Conservation (phyloP, 2,797 vertebrate species). For the Rhinella marina region DNA sequence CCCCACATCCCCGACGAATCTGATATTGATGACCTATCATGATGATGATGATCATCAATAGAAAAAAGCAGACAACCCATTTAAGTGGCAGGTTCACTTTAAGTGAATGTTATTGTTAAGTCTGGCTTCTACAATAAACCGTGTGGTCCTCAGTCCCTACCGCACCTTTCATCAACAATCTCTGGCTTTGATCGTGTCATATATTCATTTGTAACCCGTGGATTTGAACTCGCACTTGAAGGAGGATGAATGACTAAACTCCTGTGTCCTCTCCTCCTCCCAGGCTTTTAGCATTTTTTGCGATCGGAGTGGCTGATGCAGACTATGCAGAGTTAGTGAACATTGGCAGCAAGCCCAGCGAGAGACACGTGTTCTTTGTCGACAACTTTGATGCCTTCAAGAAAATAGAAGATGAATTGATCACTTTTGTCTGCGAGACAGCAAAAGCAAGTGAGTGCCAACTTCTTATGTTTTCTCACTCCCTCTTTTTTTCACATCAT, state of each 20-base stretch:
- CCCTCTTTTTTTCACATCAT: not conserved
- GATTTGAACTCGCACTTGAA: not conserved
- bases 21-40: too few relatives aligned
- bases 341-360: constrained; percentile 95
- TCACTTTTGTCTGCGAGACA: constrained; percentile 97
- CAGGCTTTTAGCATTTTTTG: constrained; percentile 95
- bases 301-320: constrained; percentile 95
- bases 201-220: not conserved
- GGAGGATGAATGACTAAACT: not conserved
- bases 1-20: too few relatives aligned
- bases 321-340: constrained; percentile 94
- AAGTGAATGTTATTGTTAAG: not conserved
- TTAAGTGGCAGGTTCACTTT: not conserved
- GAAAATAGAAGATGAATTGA: constrained; percentile 97
- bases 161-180: constrained; percentile 14
- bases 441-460: constrained; percentile 89
- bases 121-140: not conserved
- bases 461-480: not conserved
- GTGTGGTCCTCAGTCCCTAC: not conserved
- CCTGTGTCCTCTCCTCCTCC: constrained; percentile 49
- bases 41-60: too few relatives aligned
- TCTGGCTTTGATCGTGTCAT: not conserved
- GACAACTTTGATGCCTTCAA: constrained; percentile 95
- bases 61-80: too few relatives aligned
- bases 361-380: constrained; percentile 96